Conservation (phyloP, 2,797 vertebrate genomes). For the Siniperca scherzeri region DNA sequence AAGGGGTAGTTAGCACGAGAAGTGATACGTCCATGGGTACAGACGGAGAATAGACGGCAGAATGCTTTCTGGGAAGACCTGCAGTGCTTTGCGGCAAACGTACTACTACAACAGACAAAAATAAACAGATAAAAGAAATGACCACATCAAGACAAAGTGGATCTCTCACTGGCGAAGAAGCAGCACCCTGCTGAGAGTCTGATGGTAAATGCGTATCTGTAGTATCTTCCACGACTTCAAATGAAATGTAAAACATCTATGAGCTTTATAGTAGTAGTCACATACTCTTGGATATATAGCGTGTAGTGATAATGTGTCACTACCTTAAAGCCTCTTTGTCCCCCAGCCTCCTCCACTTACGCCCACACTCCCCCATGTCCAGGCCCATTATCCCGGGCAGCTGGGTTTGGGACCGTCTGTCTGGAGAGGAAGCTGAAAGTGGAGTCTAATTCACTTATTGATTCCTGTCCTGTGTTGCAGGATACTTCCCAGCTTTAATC, state of each 20-base stretch:
- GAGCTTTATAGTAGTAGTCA: slow-evolving; percentile 10
- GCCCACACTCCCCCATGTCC: slow-evolving; percentile 62
- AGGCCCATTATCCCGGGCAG: slow-evolving; percentile 84
- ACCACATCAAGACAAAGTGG: slow-evolving; percentile 18
- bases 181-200: slow-evolving; percentile 31
- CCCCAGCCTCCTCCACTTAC: slow-evolving; percentile 36
- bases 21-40: not conserved
- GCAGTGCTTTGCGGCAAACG: slow-evolving; percentile 24
- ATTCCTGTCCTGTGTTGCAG: slow-evolving; percentile 88
- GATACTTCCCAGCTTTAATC: slow-evolving; percentile 82
- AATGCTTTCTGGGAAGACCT: slow-evolving; percentile 25
- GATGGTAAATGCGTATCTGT: not conserved
- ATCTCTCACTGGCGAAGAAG: slow-evolving; percentile 1
- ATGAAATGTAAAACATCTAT: slow-evolving; percentile 27
- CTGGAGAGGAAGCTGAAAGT: slow-evolving; percentile 84
- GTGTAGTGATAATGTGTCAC: slow-evolving; percentile 37
- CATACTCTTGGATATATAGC: slow-evolving; percentile 13
- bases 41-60: not conserved
- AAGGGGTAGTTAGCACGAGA: not conserved
- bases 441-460: slow-evolving; percentile 91
- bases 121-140: slow-evolving; percentile 16
- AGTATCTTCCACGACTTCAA: slow-evolving; percentile 7
- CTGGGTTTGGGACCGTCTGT: slow-evolving; percentile 84
- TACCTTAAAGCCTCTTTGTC: slow-evolving; percentile 69
- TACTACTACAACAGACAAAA: slow-evolving; percentile 7